Evolutionary conservation across 2,888 invertebrate genomes (phyloP), one percentile per base, ranked within the genome.

Genomic region (Trypoxylon attenuatum): DNA sequence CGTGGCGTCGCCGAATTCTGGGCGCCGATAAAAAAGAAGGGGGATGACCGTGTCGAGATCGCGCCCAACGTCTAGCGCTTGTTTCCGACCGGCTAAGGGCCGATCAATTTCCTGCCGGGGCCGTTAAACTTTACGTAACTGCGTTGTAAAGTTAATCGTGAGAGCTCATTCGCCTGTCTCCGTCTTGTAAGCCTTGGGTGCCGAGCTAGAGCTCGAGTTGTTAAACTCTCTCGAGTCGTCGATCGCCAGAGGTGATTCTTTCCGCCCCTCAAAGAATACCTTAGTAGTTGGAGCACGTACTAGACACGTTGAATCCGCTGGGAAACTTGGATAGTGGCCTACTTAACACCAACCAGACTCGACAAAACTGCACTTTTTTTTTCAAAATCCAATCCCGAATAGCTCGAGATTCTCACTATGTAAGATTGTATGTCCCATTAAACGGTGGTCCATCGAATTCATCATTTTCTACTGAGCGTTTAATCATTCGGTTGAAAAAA

Each of bases 1-100:
- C 33, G n/a, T n/a, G 38, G 15, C 67, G 46, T 21, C 67, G 65
- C 70, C 73, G 70, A 73, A 73, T 71, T 73, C 65, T n/a, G n/a
- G 71, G 55, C 62, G 73, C 25, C 70, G 62, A 73, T 73, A 70
- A 73, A 73, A 67, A 39, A 43, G 42, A 61, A 55, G 58, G 43
- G 39, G 63, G 39, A 22, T 33, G 33, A 5, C 8, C 22, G 25
- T n/a, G 47, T n/a, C 13, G 29, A n/a, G n/a, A 21, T 15, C n/a
- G 2, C 8, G 13, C 43, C 2, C 23, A 38, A 29, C 10, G 29
- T 18, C 10, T 15, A 5, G 10, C 16, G 4, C 27, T 47, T 25
- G 13, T 25, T 25, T 16, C 15, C 15, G 13, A n/a, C 4, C 2
- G 23, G 23, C 22, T 8, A 25, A 21, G 10, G 41, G 41, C 16